Evolutionary conservation across 1,140 invertebrate genomes (phyloP).

Genomic region (Tetraneura akinire): DNA sequence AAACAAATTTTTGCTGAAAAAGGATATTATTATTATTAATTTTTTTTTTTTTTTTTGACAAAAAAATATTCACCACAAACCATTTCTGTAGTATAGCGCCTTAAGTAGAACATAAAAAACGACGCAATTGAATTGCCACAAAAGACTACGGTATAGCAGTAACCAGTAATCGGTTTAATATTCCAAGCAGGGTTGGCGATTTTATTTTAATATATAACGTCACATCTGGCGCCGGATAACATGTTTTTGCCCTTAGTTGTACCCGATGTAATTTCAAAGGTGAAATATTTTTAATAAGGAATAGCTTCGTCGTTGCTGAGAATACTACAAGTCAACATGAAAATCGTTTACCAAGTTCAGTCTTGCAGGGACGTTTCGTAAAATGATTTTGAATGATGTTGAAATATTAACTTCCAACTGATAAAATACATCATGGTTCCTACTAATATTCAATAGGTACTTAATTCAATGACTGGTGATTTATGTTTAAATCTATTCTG

Average conservation of each 20-base stretch:
- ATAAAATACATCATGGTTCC: neutral
- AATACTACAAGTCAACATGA: neutral
- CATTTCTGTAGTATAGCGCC: neutral
- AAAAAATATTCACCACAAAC: slow-evolving; percentile 7
- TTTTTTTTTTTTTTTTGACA: neutral
- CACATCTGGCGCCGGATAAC: slow-evolving; percentile 28
- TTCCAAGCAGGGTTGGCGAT: slow-evolving; percentile 23
- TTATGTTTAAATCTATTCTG: no score
- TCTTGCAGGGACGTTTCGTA: neutral
- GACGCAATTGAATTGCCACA: slow-evolving; percentile 18
- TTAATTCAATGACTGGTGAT: no score
- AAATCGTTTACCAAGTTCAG: neutral
- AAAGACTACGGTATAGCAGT: slow-evolving; percentile 29
- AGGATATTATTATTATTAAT: no score
- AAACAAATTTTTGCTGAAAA: neutral
- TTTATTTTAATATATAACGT: slow-evolving; percentile 47
- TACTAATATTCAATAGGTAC: neutral
- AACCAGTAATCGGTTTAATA: slow-evolving; percentile 38
- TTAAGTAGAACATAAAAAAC: slow-evolving; percentile 23
- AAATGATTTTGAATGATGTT: neutral
- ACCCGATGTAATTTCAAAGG: slow-evolving; percentile 17
- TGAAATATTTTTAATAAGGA: slow-evolving; percentile 44
- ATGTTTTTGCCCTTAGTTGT: slow-evolving; percentile 29
- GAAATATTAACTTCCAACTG: neutral
- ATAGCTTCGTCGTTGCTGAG: neutral